Base-by-base conservation (phyloP, 2,113 vertebrate genomes). In the Oreochromis aureus region DNA sequence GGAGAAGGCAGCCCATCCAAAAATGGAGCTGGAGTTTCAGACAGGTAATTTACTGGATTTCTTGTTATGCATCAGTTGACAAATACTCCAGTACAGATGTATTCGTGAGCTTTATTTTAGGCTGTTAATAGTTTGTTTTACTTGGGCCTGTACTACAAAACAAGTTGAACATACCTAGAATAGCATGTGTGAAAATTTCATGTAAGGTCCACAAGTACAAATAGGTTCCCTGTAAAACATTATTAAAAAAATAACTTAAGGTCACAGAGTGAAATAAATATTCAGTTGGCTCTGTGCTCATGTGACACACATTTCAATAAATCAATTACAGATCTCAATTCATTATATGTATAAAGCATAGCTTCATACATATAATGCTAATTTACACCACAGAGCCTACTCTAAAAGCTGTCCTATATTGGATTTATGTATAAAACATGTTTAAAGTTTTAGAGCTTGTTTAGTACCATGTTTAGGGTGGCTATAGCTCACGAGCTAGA, bases 21-120 rank as follows among this genome's bases (percentile, higher is more conserved):
- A 91, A 84, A 41, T 88, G 83, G 36, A 87, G 81, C 80, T 94
- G 94, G 92, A 93, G 81, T 80, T 53, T 94, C 27, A 86, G 78
- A 86, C 94, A 96, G 96, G 96, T 96, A 93, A 88, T 19, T 69
- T 39, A 22, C 61, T 69, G 19, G 19, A 51, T 78, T 30, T 32
- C 15, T 48, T 76, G 41, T 76, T 30, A 5, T 76, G 10, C 24
- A 30, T 76, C 24, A 30, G 66, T 27, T 46, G 22, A 46, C 39
- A 27, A 73, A 73, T 73, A 18, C 41, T 15, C 19, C 63, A 19
- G 61, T 22, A 39, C 46, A 13, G 44, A 46, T 5, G 6, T 53
- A 53, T 53, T 53, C 19, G 18, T 54, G 53, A n/a, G 6, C n/a
- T 53, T 76, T 73, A 73, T 73, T 63, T 63, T 44, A 73, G 41